A percentile compares a stretch with the other conserved stretches of the same genome.
These are phyloP conservation scores for Gila robusta DNA, from an alignment of 2,797 vertebrate genomes.

Conservation along the genomic window DNA sequence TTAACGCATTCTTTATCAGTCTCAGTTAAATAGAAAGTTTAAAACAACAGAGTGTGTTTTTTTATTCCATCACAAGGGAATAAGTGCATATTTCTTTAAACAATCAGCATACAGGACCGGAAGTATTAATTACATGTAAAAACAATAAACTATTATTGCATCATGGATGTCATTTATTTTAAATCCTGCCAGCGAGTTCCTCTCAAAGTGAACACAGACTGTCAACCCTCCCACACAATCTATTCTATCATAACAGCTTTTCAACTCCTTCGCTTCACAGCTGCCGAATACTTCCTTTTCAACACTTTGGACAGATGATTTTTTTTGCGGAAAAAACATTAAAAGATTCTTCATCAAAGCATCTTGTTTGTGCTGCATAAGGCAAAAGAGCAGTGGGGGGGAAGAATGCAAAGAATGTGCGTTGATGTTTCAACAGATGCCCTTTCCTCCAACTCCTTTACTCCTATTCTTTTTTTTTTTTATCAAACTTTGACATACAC, in stretches of 20 bases:
- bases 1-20: slow-evolving; percentile 14
- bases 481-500: slow-evolving; percentile 49
- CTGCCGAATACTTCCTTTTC: slow-evolving; percentile 43
- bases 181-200: slow-evolving; percentile 39
- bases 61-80: background rate
- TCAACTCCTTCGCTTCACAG: slow-evolving; percentile 42
- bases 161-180: slow-evolving; percentile 36
- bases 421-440: slow-evolving; percentile 60
- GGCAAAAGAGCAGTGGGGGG: slow-evolving; percentile 23
- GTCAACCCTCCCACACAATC: slow-evolving; percentile 53
- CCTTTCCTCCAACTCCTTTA: slow-evolving; percentile 37
- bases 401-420: slow-evolving; percentile 64
- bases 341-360: slow-evolving; percentile 9
- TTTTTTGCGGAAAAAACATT: slow-evolving; percentile 37
- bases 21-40: background rate
- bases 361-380: background rate
- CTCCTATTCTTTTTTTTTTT: slow-evolving; percentile 12
- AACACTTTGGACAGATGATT: slow-evolving; percentile 27
- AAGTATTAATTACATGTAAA: background rate
- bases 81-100: background rate
- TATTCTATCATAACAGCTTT: slow-evolving; percentile 36
- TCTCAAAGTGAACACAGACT: slow-evolving; percentile 45
- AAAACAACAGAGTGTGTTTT: slow-evolving; percentile 25
- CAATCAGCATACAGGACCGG: background rate
- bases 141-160: slow-evolving; percentile 34